A percentile compares a stretch with the other conserved stretches of the same genome.
phyloP scores from a whole-genome alignment of 2,888 invertebrate genomes.

The Acleris laterana region DNA sequence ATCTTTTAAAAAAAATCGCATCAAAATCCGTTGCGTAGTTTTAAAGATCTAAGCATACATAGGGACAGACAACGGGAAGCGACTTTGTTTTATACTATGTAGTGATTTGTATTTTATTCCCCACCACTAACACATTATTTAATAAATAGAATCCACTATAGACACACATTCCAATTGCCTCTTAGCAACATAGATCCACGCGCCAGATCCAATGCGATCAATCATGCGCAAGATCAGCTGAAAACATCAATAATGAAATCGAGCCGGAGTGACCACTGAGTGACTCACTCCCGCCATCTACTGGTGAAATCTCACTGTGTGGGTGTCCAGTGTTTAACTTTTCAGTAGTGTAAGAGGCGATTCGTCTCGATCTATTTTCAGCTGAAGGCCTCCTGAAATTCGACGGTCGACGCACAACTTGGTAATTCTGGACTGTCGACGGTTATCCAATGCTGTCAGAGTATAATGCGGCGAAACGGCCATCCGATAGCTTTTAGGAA shows the following conservation, averaged over 20 bases:
- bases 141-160: background rate
- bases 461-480: conserved; percentile 13
- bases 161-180: conserved; percentile 7
- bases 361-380: conserved; percentile 78
- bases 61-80: too few species aligned
- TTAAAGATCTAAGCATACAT: too few species aligned
- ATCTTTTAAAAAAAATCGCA: too few species aligned
- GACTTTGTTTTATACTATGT: too few species aligned
- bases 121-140: too few species aligned
- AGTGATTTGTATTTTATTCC: too few species aligned
- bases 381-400: conserved; percentile 73
- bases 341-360: conserved; percentile 77
- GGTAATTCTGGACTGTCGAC: conserved; percentile 65
- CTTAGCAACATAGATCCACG: conserved; percentile 1
- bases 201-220: conserved; percentile 14
- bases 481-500: conserved; percentile 15
- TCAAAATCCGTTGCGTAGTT: too few species aligned
- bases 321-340: conserved; percentile 77
- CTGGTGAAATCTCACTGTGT: conserved; percentile 77
- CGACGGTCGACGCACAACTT: conserved; percentile 61
- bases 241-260: conserved; percentile 22
- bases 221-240: conserved; percentile 26
- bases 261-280: conserved; percentile 44
- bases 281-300: conserved; percentile 82
- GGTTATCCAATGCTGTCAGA: conserved; percentile 60